A percentile compares a stretch with the other conserved stretches of the same genome.
phyloP scores from a whole-genome alignment of 2,113 vertebrate species.

The Nannospalax galili region DNA sequence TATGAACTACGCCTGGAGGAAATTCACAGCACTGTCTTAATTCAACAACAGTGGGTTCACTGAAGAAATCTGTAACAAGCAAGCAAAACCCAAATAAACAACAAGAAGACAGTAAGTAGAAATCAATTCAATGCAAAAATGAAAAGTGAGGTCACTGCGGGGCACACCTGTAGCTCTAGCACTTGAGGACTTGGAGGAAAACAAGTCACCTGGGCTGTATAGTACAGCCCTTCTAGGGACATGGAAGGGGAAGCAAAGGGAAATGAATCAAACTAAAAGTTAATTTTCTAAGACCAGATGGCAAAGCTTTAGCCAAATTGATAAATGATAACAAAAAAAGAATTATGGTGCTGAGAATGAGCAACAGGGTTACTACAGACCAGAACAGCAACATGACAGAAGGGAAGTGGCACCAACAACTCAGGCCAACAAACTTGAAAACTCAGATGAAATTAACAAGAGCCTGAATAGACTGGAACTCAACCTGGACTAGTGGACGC shows the following conservation, averaged over 20 bases:
- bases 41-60: background rate
- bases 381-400: background rate
- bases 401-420: background rate
- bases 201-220: background rate
- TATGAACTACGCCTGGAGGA: fast-evolving
- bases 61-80: background rate
- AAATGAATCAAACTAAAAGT: background rate
- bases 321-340: background rate
- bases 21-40: background rate
- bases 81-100: background rate
- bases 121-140: background rate
- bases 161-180: background rate
- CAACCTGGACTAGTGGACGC: too few species aligned
- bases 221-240: background rate
- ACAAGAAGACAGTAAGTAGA: background rate
- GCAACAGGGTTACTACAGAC: background rate
- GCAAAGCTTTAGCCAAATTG: background rate
- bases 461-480: background rate
- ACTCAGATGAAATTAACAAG: background rate
- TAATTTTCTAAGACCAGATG: background rate
- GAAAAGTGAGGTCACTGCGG: background rate
- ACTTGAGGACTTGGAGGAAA: background rate
- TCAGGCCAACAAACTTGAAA: background rate
- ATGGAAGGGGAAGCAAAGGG: background rate
- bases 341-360: background rate